A percentile compares a stretch with the other conserved stretches of the same genome.
Conservation (phyloP, 2,888 invertebrate genomes). For the Hecatera dysodea region DNA sequence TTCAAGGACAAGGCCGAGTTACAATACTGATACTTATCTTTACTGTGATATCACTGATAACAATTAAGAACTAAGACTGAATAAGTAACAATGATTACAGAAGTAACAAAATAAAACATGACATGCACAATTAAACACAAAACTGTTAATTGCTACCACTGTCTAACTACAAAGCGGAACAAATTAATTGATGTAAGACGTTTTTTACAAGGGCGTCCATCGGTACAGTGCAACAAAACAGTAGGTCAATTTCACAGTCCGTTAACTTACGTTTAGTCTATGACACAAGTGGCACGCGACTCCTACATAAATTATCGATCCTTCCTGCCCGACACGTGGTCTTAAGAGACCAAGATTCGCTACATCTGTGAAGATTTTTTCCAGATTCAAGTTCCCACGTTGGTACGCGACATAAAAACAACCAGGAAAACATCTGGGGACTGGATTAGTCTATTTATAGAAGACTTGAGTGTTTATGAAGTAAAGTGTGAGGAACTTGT, state of each 20-base stretch:
- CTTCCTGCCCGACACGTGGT: conserved; percentile 88
- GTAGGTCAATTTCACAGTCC: conserved; percentile 83
- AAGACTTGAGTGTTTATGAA: conserved; percentile 76
- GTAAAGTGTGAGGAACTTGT: conserved; percentile 80
- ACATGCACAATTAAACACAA: conserved; percentile 11
- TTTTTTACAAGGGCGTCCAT: conserved; percentile 44
- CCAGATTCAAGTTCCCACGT: conserved; percentile 83
- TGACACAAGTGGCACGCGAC: conserved; percentile 85
- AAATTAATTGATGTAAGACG: conserved; percentile 57
- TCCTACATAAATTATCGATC: conserved; percentile 71
- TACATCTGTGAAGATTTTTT: conserved; percentile 82
- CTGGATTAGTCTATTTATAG: conserved; percentile 82
- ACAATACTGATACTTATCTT: too few relatives aligned
- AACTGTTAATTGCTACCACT: conserved; percentile 8
- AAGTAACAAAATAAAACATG: conserved; percentile 1
- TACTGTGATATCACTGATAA: too few relatives aligned
- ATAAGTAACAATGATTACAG: neutral
- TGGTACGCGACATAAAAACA: conserved; percentile 81
- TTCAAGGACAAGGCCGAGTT: too few relatives aligned
- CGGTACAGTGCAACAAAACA: conserved; percentile 69
- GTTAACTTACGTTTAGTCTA: conserved; percentile 66
- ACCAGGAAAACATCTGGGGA: conserved; percentile 86
- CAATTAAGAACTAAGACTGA: too few relatives aligned
- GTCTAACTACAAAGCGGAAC: conserved; percentile 49
- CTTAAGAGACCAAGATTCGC: conserved; percentile 74